Evolutionary conservation across 2,797 vertebrate genomes (phyloP).

Genomic region (Micropoecilia bifurca): DNA sequence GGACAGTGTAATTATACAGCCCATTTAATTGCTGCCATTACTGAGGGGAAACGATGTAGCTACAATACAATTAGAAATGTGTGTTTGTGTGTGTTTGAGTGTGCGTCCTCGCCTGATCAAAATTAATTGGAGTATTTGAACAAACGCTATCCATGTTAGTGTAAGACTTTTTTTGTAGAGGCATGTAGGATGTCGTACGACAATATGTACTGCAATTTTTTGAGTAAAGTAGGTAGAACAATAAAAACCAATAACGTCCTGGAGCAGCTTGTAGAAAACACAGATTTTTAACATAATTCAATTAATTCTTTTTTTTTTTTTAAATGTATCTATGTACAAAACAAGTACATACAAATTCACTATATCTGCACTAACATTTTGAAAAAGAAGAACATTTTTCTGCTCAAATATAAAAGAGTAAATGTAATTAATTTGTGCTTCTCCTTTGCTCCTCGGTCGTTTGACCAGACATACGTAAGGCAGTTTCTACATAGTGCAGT

Average conservation of each 20-base stretch:
- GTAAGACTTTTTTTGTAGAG: conserved; percentile 28
- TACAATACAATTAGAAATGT: conserved; percentile 76
- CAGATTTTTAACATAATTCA: not conserved
- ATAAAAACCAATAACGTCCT: not conserved
- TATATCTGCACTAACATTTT: not conserved
- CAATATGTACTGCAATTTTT: conserved; percentile 8
- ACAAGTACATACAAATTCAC: not conserved
- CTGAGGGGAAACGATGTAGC: conserved; percentile 81
- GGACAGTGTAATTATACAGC: conserved; percentile 87
- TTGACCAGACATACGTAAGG: not conserved
- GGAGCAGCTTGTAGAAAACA: not conserved
- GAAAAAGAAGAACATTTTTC: not conserved
- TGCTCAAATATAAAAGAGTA: not conserved
- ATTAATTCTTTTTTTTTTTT: no score
- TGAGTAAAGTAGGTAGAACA: not conserved
- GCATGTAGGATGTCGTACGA: conserved; percentile 7
- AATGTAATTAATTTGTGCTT: not conserved
- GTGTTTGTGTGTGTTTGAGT: conserved; percentile 33
- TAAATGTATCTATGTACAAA: no score
- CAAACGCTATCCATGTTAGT: conserved; percentile 37
- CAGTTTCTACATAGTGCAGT: not conserved
- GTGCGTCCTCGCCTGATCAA: conserved; percentile 34
- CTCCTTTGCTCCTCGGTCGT: not conserved
- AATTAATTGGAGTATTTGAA: conserved; percentile 48
- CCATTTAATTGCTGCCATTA: conserved; percentile 92